Conservation (phyloP, 2,888 invertebrate species). For the Chymomyza procnemis region DNA sequence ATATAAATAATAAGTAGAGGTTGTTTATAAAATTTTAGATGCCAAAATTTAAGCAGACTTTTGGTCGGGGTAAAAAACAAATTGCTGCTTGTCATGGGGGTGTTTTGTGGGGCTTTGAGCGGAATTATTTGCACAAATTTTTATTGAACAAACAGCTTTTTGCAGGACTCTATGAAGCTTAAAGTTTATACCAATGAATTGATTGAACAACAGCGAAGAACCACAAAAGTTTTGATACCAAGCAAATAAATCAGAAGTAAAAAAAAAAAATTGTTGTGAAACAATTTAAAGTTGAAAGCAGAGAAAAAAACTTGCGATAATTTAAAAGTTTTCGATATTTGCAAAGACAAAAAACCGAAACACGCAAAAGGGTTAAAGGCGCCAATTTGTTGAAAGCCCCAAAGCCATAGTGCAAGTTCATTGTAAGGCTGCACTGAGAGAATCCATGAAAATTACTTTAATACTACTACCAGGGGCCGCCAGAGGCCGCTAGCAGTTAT, state of each 20-base stretch:
- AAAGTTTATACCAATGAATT: not conserved
- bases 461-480: too few relatives aligned
- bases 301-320: conserved; percentile 17
- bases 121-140: not conserved
- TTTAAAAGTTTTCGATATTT: conserved; percentile 47
- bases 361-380: conserved; percentile 44
- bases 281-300: conserved; percentile 48
- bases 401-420: not conserved
- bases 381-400: conserved; percentile 53
- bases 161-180: not conserved
- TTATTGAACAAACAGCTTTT: not conserved
- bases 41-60: not conserved
- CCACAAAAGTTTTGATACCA: not conserved
- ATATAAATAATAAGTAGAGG: not conserved
- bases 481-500: too few relatives aligned
- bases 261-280: not conserved
- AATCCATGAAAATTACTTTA: too few relatives aligned
- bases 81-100: not conserved
- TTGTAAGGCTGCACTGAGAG: not conserved
- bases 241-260: not conserved
- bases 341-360: not conserved
- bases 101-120: not conserved
- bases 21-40: not conserved
- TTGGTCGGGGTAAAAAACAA: not conserved
- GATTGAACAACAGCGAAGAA: not conserved